phyloP scores from a whole-genome alignment of 2,797 vertebrate genomes.

The Tenualosa ilisha region DNA sequence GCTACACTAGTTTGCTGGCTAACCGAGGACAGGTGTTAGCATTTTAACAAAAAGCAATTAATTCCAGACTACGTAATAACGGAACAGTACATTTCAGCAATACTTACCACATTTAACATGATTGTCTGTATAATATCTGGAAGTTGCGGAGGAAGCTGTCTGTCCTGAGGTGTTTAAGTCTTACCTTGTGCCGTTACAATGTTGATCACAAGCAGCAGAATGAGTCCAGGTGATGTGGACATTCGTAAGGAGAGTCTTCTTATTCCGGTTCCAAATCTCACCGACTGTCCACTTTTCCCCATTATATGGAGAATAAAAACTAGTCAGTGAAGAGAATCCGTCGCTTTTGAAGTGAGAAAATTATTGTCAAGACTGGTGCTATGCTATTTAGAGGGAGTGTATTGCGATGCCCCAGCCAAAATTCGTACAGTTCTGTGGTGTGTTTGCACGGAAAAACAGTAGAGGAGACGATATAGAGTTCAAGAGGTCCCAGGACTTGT shows the following conservation, averaged over 20 bases:
- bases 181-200: slow-evolving; percentile 84
- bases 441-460: slow-evolving; percentile 13
- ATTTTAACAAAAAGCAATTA: background rate
- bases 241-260: slow-evolving; percentile 76
- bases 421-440: background rate
- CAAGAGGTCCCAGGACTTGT: slow-evolving; percentile 44
- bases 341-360: slow-evolving; percentile 1
- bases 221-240: slow-evolving; percentile 79
- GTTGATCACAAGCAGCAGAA: slow-evolving; percentile 79
- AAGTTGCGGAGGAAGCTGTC: background rate
- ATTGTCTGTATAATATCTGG: background rate
- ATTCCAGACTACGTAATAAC: background rate
- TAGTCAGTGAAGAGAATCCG: slow-evolving; percentile 27
- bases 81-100: background rate
- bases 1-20: background rate
- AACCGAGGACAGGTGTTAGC: slow-evolving; percentile 18
- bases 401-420: background rate
- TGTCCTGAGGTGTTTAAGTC: slow-evolving; percentile 35
- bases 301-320: slow-evolving; percentile 68
- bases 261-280: slow-evolving; percentile 81
- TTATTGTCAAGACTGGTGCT: background rate
- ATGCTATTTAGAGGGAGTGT: background rate
- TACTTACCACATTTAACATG: background rate
- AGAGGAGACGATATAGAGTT: slow-evolving; percentile 31
- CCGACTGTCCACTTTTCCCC: slow-evolving; percentile 81